Evolutionary conservation across 2,888 invertebrate genomes (phyloP), one percentile per base, ranked within the genome.

Genomic region (Minunthozetes semirufus): DNA sequence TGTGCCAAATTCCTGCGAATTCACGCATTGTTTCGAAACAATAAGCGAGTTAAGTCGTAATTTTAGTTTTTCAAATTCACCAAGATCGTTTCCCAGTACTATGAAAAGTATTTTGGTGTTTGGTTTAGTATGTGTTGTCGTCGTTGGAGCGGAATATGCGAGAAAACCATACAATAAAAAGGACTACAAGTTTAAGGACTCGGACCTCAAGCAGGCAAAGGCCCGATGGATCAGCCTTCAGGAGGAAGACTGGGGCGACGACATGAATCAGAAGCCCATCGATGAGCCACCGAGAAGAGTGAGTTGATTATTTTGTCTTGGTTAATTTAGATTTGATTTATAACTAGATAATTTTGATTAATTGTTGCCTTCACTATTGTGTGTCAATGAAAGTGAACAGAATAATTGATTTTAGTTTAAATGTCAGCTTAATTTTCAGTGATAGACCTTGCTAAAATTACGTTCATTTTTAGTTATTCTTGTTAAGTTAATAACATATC

Each of bases 181-280:
- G n/a, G 66, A 66, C 19, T 66, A 66, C 38, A 66, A 66, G 33
- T 38, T 66, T n/a, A 66, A 38, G 56, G 74, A 71, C 5, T 50
- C 71, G 46, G 74, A 74, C 22, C 42, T 74, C 4, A 70, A 74
- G 27, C 29, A 71, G 9, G 74, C 70, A 4, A 74, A 74, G 53
- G 74, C 68, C 38, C 29, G 74, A 38, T 74, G 74, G 74, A 74
- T 74, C 3, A 27, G 56, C n/a, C n/a, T 61, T 4, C 53, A 74
- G 17, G 75, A 72, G 22, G 70, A 76, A 13, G 71, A 72, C 38
- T 77, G 77, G 76, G 53, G 48, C 25, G 76, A 77, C 56, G 77
- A 77, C 33, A 76, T 77, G 77, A 72, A 72, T 72, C 77, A 77
- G 59, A 74, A 77, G 53, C 77, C 77, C 22, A 77, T 77, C 29